Percentiles rank a stretch among this genome's conserved stretches.
phyloP scores from a whole-genome alignment of 2,113 vertebrate genomes.

The Caranx ignobilis region DNA sequence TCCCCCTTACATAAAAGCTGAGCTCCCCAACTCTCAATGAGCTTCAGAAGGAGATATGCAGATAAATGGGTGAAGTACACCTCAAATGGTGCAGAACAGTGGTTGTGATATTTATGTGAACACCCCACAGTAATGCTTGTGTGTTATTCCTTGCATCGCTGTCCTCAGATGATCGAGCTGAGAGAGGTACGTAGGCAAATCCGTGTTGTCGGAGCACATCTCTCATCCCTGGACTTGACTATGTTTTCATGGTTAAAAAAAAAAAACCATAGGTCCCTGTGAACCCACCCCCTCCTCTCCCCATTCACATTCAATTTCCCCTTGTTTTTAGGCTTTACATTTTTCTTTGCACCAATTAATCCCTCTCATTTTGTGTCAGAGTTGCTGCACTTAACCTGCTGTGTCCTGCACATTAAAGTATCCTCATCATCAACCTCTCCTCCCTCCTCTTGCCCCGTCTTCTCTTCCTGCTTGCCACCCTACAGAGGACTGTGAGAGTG shows the following conservation, averaged over 20 bases:
- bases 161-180: slow-evolving; percentile 90
- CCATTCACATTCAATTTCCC: no score
- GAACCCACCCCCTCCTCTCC: neutral
- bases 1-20: neutral
- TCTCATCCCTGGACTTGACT: neutral
- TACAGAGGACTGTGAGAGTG: slow-evolving; percentile 92
- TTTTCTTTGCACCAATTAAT: slow-evolving; percentile 7
- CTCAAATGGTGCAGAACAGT: neutral
- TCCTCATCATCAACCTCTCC: slow-evolving; percentile 8
- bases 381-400: slow-evolving; percentile 19
- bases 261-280: neutral
- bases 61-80: neutral
- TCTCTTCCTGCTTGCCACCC: slow-evolving; percentile 68
- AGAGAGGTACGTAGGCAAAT: slow-evolving; percentile 88
- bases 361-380: neutral
- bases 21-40: no score
- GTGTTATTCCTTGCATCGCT: slow-evolving; percentile 87
- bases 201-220: slow-evolving; percentile 5
- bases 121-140: slow-evolving; percentile 51
- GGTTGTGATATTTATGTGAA: slow-evolving; percentile 38
- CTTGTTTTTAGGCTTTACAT: neutral
- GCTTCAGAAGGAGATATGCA: neutral
- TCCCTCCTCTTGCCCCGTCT: slow-evolving; percentile 51
- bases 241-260: slow-evolving; percentile 11
- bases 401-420: slow-evolving; percentile 19